A percentile compares a stretch with the other conserved stretches of the same genome.
These are phyloP conservation scores for Temnothorax curvispinosus DNA, from an alignment of 1,140 invertebrate genomes.

Conservation along the genomic window DNA sequence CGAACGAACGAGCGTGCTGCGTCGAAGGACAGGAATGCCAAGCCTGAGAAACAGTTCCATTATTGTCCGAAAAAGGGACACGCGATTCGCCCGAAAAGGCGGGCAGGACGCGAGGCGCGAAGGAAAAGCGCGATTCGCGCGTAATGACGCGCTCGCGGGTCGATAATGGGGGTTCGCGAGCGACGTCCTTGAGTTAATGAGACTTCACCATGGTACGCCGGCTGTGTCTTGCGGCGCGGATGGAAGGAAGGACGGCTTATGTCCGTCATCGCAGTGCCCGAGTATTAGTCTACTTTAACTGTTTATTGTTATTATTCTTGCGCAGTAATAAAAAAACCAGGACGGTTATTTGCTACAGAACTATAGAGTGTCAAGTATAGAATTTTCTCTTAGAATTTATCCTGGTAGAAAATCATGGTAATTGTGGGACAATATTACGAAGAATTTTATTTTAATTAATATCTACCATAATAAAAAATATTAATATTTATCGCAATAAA, in stretches of 20 bases:
- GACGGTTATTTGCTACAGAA: slow-evolving; percentile 1
- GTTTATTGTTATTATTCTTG: background rate
- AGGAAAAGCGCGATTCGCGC: slow-evolving; percentile 43
- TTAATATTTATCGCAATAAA: too few relatives aligned
- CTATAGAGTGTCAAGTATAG: background rate
- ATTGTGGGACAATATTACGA: too few relatives aligned
- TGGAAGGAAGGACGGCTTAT: slow-evolving; percentile 37
- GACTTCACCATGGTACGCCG: slow-evolving; percentile 40
- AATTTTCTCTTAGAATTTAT: too few relatives aligned
- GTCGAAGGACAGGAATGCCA: slow-evolving; percentile 38
- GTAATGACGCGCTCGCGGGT: slow-evolving; percentile 46
- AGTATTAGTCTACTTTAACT: background rate
- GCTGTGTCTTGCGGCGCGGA: background rate
- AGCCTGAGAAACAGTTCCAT: slow-evolving; percentile 52
- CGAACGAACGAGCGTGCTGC: slow-evolving; percentile 13
- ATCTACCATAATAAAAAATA: too few relatives aligned
- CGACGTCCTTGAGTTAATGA: slow-evolving; percentile 65
- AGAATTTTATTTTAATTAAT: too few relatives aligned
- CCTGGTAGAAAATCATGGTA: too few relatives aligned
- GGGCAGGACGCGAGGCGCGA: background rate
- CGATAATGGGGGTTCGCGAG: slow-evolving; percentile 55
- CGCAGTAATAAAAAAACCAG: background rate
- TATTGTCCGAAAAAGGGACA: slow-evolving; percentile 47
- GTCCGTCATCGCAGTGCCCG: slow-evolving; percentile 17
- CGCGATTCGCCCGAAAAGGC: slow-evolving; percentile 34